These are phyloP conservation scores for Polypterus bichir DNA, from an alignment of 2,113 vertebrate species.

Conservation along the genomic window DNA sequence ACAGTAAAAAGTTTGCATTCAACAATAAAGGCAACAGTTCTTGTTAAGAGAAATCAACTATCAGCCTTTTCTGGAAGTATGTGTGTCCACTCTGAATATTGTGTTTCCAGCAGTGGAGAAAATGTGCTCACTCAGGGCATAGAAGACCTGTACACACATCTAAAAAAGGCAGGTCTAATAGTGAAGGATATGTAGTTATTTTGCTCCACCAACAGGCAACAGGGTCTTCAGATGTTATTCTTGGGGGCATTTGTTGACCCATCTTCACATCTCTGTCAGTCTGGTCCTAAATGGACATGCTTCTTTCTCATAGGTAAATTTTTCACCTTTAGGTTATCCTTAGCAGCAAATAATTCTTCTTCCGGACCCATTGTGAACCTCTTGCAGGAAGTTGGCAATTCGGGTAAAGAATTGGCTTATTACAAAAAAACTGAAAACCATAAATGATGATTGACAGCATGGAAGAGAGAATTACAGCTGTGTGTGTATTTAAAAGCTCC, in stretches of 20 bases:
- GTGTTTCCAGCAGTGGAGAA: slow-evolving; percentile 6
- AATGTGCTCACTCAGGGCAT: neutral
- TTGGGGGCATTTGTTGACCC: neutral
- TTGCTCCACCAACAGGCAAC: slow-evolving; percentile 7
- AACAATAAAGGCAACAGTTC: slow-evolving; percentile 2
- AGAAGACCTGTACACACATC: neutral
- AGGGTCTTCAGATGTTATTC: neutral
- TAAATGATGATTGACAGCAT: neutral
- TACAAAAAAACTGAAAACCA: neutral
- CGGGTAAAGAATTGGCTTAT: neutral
- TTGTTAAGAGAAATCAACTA: slow-evolving; percentile 5
- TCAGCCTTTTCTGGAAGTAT: slow-evolving; percentile 10
- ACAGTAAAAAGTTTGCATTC: too few species aligned
- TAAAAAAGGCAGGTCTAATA: slow-evolving; percentile 4
- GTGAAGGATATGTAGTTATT: slow-evolving; percentile 3
- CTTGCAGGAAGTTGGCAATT: neutral
- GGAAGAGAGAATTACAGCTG: neutral
- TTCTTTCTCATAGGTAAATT: neutral
- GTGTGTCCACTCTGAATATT: slow-evolving; percentile 2
- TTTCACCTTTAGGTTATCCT: slow-evolving; percentile 8
- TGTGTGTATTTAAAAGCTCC: neutral
- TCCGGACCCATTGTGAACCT: neutral
- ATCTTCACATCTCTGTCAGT: neutral
- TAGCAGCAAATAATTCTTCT: slow-evolving; percentile 6
- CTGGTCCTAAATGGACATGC: neutral